Conservation (phyloP, 2,797 vertebrate species). For the Bradypodion pumilum region DNA sequence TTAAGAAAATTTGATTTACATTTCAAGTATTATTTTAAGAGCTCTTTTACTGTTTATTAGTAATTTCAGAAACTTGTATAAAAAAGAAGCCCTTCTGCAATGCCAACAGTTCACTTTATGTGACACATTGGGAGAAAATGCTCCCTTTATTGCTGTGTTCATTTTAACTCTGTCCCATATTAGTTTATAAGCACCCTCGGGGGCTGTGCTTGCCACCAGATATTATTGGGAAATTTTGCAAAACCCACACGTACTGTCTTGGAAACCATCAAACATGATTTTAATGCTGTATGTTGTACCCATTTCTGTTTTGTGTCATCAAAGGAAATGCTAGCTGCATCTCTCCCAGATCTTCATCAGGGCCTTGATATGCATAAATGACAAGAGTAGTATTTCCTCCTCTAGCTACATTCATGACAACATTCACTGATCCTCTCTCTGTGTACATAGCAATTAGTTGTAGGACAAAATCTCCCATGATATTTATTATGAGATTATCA, state of each 20-base stretch:
- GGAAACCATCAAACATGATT: neutral
- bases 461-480: too few relatives aligned
- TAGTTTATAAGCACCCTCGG: neutral
- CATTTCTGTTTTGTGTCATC: too few relatives aligned
- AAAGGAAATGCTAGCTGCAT: neutral
- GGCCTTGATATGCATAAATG: too few relatives aligned
- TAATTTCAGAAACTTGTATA: neutral
- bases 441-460: too few relatives aligned
- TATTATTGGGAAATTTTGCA: neutral
- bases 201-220: neutral
- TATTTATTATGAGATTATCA: too few relatives aligned
- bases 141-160: neutral
- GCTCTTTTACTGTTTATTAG: neutral
- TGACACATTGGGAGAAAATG: neutral
- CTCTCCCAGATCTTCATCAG: neutral
- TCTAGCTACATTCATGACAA: too few relatives aligned
- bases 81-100: neutral
- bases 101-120: neutral
- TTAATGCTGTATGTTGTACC: neutral
- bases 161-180: neutral
- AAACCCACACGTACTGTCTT: neutral
- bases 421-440: too few relatives aligned
- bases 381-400: too few relatives aligned
- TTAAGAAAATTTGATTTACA: conserved; percentile 25
- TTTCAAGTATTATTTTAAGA: neutral